These are phyloP conservation scores for Tympanuchus pallidicinctus DNA, from an alignment of 2,113 vertebrate species.

Conservation along the genomic window DNA sequence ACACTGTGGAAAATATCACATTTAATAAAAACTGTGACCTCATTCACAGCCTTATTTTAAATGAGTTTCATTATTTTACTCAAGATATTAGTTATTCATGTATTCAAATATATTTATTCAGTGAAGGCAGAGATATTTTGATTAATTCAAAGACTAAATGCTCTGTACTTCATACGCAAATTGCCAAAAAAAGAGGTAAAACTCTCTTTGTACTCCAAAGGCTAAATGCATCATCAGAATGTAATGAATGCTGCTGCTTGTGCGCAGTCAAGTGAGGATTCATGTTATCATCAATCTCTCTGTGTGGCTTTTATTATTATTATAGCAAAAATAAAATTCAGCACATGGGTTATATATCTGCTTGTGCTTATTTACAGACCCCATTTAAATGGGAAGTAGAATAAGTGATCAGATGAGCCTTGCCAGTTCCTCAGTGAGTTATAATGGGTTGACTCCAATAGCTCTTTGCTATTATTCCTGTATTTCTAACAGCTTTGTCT, in stretches of 20 bases:
- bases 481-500: not conserved
- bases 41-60: slow-evolving; percentile 28
- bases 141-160: slow-evolving; percentile 62
- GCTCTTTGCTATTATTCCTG: not conserved
- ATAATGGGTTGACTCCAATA: rapidly evolving
- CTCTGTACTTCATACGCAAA: slow-evolving; percentile 50
- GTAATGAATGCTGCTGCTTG: not conserved
- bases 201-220: not conserved
- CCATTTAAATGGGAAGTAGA: not conserved
- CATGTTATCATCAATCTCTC: slow-evolving; percentile 42
- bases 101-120: slow-evolving; percentile 60
- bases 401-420: not conserved
- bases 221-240: slow-evolving; percentile 46
- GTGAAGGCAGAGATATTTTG: slow-evolving; percentile 50
- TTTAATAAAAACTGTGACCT: slow-evolving; percentile 59
- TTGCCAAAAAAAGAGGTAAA: not conserved
- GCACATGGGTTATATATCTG: not conserved
- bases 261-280: slow-evolving; percentile 10
- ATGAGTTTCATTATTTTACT: slow-evolving; percentile 59
- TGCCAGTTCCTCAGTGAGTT: not conserved
- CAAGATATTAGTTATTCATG: slow-evolving; percentile 47
- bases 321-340: slow-evolving; percentile 38
- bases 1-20: slow-evolving; percentile 48
- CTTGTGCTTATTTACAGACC: slow-evolving; percentile 21
- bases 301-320: slow-evolving; percentile 42